A percentile compares a stretch with the other conserved stretches of the same genome.
Conservation (phyloP, 2,888 invertebrate species). For the Stictocephala bisonia region DNA sequence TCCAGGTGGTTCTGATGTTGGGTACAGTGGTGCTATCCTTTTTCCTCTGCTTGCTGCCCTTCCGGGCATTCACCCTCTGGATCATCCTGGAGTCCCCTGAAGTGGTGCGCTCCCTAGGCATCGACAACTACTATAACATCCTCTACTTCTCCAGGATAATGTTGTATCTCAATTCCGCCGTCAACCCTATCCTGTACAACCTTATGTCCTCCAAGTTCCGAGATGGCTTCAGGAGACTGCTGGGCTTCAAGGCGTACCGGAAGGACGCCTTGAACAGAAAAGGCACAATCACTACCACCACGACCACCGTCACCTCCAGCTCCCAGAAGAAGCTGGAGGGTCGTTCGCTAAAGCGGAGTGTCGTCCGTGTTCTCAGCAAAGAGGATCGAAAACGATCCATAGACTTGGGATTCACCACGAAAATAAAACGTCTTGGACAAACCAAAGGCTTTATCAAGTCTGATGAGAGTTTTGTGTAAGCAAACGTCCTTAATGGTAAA, state of each 20-base stretch:
- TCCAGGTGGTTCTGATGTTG: constrained; percentile 88
- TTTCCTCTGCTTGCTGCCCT: constrained; percentile 90
- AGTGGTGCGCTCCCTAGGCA: constrained; percentile 74
- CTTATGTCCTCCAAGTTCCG: constrained; percentile 93
- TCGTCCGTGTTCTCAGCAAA: constrained; percentile 54
- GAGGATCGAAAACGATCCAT: constrained; percentile 49
- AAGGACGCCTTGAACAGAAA: constrained; percentile 72
- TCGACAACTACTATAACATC: constrained; percentile 84
- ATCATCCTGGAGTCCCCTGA: constrained; percentile 81
- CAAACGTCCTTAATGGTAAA: no score
- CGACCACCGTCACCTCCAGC: constrained; percentile 66
- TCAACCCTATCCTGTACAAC: constrained; percentile 93
- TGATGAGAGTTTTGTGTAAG: constrained; percentile 47
- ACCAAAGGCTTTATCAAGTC: constrained; percentile 42
- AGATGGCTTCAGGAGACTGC: constrained; percentile 71
- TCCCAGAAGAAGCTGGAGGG: constrained; percentile 50
- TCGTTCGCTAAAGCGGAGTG: constrained; percentile 55
- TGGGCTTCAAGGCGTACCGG: constrained; percentile 65
- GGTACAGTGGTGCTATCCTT: constrained; percentile 91
- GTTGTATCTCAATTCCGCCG: constrained; percentile 89
- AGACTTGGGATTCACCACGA: constrained; percentile 33
- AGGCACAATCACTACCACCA: constrained; percentile 75
- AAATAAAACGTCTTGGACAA: constrained; percentile 41
- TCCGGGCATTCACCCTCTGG: constrained; percentile 89
- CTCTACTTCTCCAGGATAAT: constrained; percentile 87